These are phyloP conservation scores for Acanthosepion esculentum DNA, from an alignment of 2,888 invertebrate genomes.

Conservation along the genomic window DNA sequence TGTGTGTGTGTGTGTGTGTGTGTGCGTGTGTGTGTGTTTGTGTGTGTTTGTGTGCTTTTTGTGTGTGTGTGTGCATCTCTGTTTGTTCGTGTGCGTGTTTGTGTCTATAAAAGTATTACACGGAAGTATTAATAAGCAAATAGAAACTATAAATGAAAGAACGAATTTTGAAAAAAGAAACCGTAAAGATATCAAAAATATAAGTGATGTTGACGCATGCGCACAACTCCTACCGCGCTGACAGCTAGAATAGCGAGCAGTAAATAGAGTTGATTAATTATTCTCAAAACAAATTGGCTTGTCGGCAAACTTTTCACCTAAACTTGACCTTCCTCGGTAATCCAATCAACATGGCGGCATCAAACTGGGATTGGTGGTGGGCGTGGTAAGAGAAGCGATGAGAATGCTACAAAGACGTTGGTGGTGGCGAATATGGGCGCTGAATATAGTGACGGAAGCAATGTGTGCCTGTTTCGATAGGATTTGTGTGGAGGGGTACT, in stretches of 20 bases:
- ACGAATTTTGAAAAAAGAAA: background rate
- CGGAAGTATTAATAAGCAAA: background rate
- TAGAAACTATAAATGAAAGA: background rate
- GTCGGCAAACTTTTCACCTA: background rate
- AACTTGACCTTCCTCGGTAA: slow-evolving; percentile 18
- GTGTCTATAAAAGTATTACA: too few relatives aligned
- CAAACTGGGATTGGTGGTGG: background rate
- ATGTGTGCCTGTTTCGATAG: background rate
- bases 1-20: background rate
- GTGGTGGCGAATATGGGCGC: background rate
- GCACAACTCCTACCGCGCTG: background rate
- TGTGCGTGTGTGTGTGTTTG: fast-evolving
- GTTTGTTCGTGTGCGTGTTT: too few relatives aligned
- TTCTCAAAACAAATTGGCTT: slow-evolving; percentile 25
- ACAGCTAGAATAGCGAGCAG: background rate
- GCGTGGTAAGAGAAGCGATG: background rate
- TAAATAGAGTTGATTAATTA: slow-evolving; percentile 33
- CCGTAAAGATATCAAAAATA: background rate
- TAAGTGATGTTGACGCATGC: background rate
- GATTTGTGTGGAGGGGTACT: background rate
- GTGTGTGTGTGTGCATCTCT: too few relatives aligned
- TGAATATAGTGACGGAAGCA: background rate
- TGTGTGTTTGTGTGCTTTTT: too few relatives aligned
- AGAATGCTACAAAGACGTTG: background rate
- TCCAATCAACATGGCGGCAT: slow-evolving; percentile 13